These are phyloP conservation scores for Coenonympha arcania DNA, from an alignment of 2,888 invertebrate species.

Conservation along the genomic window DNA sequence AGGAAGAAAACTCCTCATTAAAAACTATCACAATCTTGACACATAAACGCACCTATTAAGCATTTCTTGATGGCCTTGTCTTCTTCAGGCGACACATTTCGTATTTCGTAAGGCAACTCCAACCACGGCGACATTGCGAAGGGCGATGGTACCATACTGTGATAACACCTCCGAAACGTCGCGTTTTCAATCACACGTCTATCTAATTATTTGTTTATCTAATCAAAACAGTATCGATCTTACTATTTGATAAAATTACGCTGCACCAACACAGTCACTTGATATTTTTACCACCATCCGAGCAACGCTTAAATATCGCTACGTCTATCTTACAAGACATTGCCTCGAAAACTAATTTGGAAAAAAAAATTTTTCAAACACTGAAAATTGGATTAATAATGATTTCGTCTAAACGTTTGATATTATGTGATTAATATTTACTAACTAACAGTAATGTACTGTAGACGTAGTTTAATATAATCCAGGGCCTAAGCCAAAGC, in stretches of 20 bases:
- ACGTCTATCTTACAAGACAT: too few species aligned
- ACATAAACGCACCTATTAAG: conserved; percentile 50
- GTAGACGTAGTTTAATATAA: too few species aligned
- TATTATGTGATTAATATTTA: too few species aligned
- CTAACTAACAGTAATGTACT: too few species aligned
- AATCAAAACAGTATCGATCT: conserved; percentile 24
- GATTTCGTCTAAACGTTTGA: too few species aligned
- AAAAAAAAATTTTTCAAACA: background rate
- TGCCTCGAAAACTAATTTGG: too few species aligned
- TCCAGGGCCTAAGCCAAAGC: too few species aligned
- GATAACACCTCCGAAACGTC: conserved; percentile 25
- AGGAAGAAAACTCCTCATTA: background rate
- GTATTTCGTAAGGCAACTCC: conserved; percentile 54
- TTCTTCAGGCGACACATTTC: conserved; percentile 50
- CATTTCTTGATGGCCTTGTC: conserved; percentile 60
- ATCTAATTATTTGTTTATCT: conserved; percentile 28
- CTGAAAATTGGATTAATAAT: too few species aligned
- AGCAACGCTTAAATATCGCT: too few species aligned
- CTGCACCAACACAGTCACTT: background rate
- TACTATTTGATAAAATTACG: conserved; percentile 15
- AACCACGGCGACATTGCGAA: conserved; percentile 50
- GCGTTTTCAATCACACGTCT: conserved; percentile 35
- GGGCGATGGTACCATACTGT: conserved; percentile 27
- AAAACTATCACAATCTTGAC: conserved; percentile 24
- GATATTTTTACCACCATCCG: background rate